These are phyloP conservation scores for Hemichromis elongatus DNA, from an alignment of 2,113 vertebrate genomes.

Conservation along the genomic window DNA sequence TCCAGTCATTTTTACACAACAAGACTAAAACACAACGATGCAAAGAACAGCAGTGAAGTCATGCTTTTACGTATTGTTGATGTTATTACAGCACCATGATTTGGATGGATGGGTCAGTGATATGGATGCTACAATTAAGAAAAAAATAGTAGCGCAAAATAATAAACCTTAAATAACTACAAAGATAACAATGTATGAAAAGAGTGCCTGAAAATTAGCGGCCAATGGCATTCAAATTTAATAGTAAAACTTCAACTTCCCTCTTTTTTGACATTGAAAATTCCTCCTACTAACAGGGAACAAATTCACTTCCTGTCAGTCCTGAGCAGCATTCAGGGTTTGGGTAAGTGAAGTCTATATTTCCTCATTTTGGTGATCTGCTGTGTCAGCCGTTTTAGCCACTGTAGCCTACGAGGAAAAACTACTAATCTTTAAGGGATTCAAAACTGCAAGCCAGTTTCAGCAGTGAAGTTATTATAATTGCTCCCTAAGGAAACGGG, in stretches of 20 bases:
- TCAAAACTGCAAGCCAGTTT: background rate
- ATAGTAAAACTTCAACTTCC: background rate
- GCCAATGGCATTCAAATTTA: background rate
- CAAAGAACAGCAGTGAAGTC: background rate
- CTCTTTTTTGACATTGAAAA: background rate
- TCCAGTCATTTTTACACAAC: background rate
- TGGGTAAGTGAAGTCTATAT: background rate
- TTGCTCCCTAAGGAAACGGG: background rate
- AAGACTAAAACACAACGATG: background rate
- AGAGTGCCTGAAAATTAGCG: background rate
- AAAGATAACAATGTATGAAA: background rate
- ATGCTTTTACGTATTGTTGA: background rate
- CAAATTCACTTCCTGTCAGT: background rate
- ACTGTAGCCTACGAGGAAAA: background rate
- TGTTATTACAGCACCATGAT: background rate
- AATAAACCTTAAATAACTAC: background rate
- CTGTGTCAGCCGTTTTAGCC: slow-evolving; percentile 29
- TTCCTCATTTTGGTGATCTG: slow-evolving; percentile 38
- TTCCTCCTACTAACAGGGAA: background rate
- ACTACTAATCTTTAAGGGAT: background rate
- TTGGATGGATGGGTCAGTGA: background rate
- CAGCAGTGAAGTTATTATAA: background rate
- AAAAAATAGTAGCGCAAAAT: background rate
- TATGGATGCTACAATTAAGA: background rate
- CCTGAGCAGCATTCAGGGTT: background rate